phyloP scores from a whole-genome alignment of 2,888 invertebrate species.

The Tetropium fuscum region DNA sequence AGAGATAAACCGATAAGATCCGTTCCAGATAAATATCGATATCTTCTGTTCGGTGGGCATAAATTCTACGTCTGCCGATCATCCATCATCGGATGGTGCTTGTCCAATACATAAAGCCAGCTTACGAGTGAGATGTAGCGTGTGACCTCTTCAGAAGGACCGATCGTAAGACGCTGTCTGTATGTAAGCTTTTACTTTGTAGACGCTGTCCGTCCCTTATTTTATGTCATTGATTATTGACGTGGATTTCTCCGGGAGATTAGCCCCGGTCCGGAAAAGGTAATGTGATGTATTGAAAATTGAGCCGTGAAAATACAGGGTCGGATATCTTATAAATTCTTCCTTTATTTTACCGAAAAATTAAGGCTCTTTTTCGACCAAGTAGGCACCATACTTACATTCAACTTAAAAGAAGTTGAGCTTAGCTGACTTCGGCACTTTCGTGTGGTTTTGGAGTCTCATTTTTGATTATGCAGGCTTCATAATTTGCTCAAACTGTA shows the following conservation, averaged over 20 bases:
- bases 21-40: slow-evolving; percentile 13
- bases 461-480: no score
- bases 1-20: no score
- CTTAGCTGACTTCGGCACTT: no score
- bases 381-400: no score
- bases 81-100: slow-evolving; percentile 37
- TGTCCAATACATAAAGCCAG: slow-evolving; percentile 34
- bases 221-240: slow-evolving; percentile 28
- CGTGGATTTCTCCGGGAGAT: slow-evolving; percentile 17
- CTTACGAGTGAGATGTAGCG: slow-evolving; percentile 29
- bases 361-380: no score
- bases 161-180: slow-evolving; percentile 32
- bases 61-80: slow-evolving; percentile 40
- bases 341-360: no score
- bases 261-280: not conserved
- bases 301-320: no score
- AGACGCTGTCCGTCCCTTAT: slow-evolving; percentile 32
- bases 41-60: slow-evolving; percentile 31
- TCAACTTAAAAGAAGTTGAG: no score
- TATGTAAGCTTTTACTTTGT: slow-evolving; percentile 34
- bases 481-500: no score
- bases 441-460: no score
- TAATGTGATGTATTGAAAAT: slow-evolving; percentile 10
- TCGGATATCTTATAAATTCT: no score
- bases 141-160: slow-evolving; percentile 23